These are phyloP conservation scores for Caenorhabditis sp. DNA, from an alignment of 2,888 invertebrate genomes.

Conservation along the genomic window DNA sequence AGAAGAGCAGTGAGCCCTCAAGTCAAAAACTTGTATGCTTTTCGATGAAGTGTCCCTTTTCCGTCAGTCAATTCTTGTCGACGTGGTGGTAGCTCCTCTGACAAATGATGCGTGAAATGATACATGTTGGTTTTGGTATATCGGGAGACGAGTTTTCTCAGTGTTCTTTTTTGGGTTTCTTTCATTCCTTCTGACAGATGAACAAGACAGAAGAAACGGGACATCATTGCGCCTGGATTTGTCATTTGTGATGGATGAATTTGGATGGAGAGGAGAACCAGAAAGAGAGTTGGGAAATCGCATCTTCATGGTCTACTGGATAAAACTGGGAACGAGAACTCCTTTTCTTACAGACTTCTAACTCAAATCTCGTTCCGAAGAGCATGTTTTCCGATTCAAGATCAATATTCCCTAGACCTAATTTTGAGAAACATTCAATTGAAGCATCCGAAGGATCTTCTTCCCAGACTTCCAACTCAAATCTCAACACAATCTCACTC, in stretches of 20 bases:
- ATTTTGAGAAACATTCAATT: too few species aligned
- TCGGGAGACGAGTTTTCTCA: constrained; percentile 6
- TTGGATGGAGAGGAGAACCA: constrained; percentile 35
- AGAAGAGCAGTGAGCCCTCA: constrained; percentile 1
- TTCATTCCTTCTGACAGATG: constrained; percentile 27
- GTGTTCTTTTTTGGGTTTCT: constrained; percentile 49
- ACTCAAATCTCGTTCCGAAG: too few species aligned
- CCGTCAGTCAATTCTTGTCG: constrained; percentile 46
- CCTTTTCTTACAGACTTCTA: too few species aligned
- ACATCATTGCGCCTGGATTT: constrained; percentile 56
- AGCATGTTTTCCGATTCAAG: too few species aligned
- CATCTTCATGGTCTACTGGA: constrained; percentile 42
- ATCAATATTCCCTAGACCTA: too few species aligned
- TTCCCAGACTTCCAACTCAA: too few species aligned
- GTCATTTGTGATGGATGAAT: constrained; percentile 63
- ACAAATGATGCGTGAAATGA: constrained; percentile 69
- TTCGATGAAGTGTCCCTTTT: constrained; percentile 53
- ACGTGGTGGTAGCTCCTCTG: constrained; percentile 44
- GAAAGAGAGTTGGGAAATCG: constrained; percentile 17
- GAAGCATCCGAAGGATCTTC: too few species aligned
- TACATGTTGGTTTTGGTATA: constrained; percentile 41
- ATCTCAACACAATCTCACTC: background rate
- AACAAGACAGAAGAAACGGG: constrained; percentile 27
- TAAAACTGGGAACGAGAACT: background rate
- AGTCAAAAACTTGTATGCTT: constrained; percentile 55